phyloP scores from a whole-genome alignment of 2,113 vertebrate species.

The Macrotis lagotis region DNA sequence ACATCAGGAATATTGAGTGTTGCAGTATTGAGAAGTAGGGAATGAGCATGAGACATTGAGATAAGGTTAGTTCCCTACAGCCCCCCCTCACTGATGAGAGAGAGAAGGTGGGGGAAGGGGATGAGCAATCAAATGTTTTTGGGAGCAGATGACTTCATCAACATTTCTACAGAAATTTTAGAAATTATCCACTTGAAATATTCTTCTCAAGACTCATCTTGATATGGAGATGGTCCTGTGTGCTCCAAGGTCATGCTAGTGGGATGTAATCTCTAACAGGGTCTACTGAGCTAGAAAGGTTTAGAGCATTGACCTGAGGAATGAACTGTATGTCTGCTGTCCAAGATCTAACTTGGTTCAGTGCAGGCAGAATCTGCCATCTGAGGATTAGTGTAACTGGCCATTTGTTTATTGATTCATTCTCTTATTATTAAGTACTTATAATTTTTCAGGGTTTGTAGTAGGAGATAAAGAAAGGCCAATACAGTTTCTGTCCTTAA shows the following conservation, averaged over 20 bases:
- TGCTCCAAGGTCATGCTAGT: not conserved
- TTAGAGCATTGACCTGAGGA: not conserved
- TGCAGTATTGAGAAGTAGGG: no score
- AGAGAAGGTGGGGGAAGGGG: not conserved
- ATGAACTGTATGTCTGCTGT: not conserved
- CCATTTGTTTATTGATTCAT: not conserved
- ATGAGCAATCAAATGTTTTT: not conserved
- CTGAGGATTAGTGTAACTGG: not conserved
- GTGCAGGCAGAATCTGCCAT: not conserved
- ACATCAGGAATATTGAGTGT: fast-evolving
- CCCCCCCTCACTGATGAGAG: not conserved
- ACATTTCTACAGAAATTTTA: not conserved
- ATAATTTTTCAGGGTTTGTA: not conserved
- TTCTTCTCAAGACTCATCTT: not conserved
- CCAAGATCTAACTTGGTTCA: not conserved
- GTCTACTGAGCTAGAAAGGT: not conserved
- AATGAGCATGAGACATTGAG: not conserved
- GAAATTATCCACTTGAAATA: not conserved
- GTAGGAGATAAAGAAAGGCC: not conserved
- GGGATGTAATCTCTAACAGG: not conserved
- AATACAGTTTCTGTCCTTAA: not conserved
- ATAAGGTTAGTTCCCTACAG: not conserved
- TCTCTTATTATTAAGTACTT: not conserved
- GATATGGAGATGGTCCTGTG: not conserved
- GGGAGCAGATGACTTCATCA: not conserved